Evolutionary conservation across 1,140 invertebrate genomes (phyloP), one percentile per base, ranked within the genome.

Genomic region (Phymorhynchus buccinoides): DNA sequence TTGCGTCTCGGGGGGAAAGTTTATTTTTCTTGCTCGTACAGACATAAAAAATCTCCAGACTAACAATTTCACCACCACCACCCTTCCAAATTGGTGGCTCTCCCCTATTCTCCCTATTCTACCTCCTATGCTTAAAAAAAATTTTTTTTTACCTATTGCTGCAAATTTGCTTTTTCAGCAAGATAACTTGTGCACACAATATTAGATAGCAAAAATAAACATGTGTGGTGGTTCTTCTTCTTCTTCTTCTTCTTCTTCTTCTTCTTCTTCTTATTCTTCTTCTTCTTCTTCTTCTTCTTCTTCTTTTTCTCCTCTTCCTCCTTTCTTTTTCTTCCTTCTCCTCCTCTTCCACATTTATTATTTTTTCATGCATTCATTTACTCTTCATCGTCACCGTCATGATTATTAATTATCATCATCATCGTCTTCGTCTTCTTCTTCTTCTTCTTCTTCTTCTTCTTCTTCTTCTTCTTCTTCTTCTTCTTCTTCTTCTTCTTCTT

Each of bases 401-500:
- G 35, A 18, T 37, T 56, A 16, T 78, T 37, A 18, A 56, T 77
- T 35, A 52, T 56, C 41, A 71, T 68, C 68, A 39, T 71, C 35
- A 71, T 68, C 68, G 68, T 27, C 41, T 71, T 71, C 14, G 56
- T 30, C 37, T 82, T 56, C 62, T 82, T 82, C 32, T 37, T 37
- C 62, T 82, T 56, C 62, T 62, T 82, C 62, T 56, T 62, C 35
- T 82, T 82, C 37, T 66, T 66, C 41, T 83, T 71, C 9, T 83
- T 66, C 71, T 83, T 71, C 78, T 52, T n/a, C 42, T 42, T 79
- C 77, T 79, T 41, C 48, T 81, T 81, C 30, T 56, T 81, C 48
- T 81, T 81, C 80, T 81, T 52, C 80, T 73, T 73, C 27, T 73
- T 73, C 27, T 27, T 73, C 27, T 73, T 4, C 41, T 42, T 44